These are phyloP conservation scores for Bambusicola thoracicus DNA, from an alignment of 2,113 vertebrate species.

Conservation along the genomic window DNA sequence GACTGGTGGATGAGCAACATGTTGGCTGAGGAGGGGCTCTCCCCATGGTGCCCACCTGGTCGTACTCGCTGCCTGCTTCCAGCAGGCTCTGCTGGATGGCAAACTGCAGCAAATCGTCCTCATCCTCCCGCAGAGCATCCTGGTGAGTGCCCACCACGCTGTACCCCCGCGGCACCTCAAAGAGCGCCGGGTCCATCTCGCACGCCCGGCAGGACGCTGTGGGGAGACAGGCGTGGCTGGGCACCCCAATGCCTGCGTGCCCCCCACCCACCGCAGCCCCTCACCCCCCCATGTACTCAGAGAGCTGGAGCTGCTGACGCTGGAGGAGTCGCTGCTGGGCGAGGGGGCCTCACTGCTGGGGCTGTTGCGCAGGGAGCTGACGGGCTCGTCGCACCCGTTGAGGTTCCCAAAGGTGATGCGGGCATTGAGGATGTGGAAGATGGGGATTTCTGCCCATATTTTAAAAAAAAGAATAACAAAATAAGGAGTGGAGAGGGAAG, in stretches of 20 bases:
- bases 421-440: conserved; percentile 97
- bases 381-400: conserved; percentile 91
- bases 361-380: conserved; percentile 82
- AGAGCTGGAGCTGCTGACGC: conserved; percentile 96
- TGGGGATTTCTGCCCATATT: conserved; percentile 88
- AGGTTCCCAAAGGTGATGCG: conserved; percentile 98
- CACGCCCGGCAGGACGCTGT: conserved; percentile 89
- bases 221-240: background rate
- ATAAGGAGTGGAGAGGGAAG: background rate
- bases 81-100: conserved; percentile 98
- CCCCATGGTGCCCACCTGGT: conserved; percentile 84
- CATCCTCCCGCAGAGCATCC: conserved; percentile 88
- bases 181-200: conserved; percentile 90
- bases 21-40: background rate
- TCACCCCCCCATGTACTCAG: conserved; percentile 77
- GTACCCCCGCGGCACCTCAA: conserved; percentile 93
- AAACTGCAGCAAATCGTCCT: conserved; percentile 93
- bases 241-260: accelerated
- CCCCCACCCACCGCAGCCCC: background rate
- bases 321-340: conserved; percentile 94
- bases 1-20: background rate
- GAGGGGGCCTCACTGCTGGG: conserved; percentile 90
- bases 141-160: conserved; percentile 91
- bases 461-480: too few species aligned
- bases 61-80: conserved; percentile 93